Base-by-base conservation (phyloP, 2,888 invertebrate species). In the Flexamia atlantica region DNA sequence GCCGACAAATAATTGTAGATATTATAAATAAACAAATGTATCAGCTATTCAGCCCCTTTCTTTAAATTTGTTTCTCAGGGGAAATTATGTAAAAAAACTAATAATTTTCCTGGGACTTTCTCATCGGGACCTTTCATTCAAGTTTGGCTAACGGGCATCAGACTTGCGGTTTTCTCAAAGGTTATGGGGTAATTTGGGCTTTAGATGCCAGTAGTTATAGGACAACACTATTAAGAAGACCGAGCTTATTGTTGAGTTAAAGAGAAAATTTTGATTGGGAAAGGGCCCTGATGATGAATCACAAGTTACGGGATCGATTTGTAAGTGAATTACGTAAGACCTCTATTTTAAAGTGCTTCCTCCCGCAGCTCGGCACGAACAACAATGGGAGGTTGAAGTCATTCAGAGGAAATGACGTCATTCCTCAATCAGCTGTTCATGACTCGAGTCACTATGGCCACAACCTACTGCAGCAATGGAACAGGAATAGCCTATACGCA, bases 321-420 rank as follows among this genome's bases (percentile, higher is more conserved):
- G 4, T 25, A 23, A 57, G 14, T 50, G 57, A 7, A 25, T 57
- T 57, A 64, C 17, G 28, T 17, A 64, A 64, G 9, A 14, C 14
- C 2, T 25, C 30, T 20, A 14, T 3, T 17, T 64, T 7, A 5
- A 7, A 23, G 25, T 30, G 17, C 20, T 9, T 17, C 14, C 1
- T 12, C 4, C 17, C 20, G 60, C 40, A 40, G 40, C n/a, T n/a
- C n/a, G n/a, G n/a, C n/a, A n/a, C 36, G 36, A 36, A 36, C 36
- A 28, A 64, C 64, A 28, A 64, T 28, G 64, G 46, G 46, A 46
- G 14, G 64, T 9, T 57, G 4, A 14, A 25, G 64, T 64, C 28
- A 64, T 30, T 28, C 64, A 5, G 28, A 28, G 64, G 64, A 64
- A 64, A 12, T 64, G 25, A 30, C 64, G 64, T 64, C 64, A 64